Evolutionary conservation across 1,140 invertebrate genomes (phyloP).

Genomic region (Argopecten irradians): DNA sequence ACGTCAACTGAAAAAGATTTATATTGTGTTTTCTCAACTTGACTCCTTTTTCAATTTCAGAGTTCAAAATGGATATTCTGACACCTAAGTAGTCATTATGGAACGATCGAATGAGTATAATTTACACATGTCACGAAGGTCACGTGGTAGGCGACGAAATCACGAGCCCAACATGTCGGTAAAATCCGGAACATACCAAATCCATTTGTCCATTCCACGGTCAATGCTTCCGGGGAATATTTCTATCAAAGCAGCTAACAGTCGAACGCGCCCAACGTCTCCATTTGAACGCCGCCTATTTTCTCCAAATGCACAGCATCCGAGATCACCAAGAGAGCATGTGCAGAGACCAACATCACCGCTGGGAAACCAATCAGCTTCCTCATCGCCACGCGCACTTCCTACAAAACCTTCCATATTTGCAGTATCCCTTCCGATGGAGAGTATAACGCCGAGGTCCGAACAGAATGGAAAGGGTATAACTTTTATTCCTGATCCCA

Average conservation of each 20-base stretch:
- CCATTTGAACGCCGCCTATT: background rate
- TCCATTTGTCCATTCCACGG: background rate
- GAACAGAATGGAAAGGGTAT: background rate
- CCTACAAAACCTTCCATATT: background rate
- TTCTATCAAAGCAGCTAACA: background rate
- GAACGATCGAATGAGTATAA: background rate
- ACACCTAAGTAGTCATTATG: background rate
- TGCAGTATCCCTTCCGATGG: background rate
- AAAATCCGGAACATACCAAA: conserved; percentile 1
- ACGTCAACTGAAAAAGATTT: no score
- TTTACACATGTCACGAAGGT: background rate
- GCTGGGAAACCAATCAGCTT: background rate
- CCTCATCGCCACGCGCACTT: background rate
- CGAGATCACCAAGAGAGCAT: background rate
- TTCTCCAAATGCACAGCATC: background rate
- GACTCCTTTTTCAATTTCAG: background rate
- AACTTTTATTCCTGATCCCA: background rate
- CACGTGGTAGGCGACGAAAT: background rate
- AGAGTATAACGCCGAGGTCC: background rate
- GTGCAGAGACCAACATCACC: background rate
- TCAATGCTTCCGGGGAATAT: background rate
- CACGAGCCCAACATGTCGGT: conserved; percentile 4
- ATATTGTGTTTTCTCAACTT: no score
- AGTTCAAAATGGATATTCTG: background rate
- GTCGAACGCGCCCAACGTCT: background rate